Evolutionary conservation across 2,113 vertebrate genomes (phyloP).

Genomic region (Mus musculus): DNA sequence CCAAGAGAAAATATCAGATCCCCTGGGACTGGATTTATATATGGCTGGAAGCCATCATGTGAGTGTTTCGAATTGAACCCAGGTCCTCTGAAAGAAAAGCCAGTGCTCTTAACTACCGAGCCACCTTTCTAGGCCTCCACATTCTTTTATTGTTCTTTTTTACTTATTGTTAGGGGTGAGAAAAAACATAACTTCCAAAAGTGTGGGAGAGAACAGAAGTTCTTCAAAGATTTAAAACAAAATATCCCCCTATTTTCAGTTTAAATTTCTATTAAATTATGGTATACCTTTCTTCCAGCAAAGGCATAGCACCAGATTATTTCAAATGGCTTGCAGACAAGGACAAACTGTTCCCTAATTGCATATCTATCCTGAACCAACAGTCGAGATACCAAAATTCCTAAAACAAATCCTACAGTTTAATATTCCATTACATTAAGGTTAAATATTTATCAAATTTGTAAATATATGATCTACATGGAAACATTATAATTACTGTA

Average conservation of each 20-base stretch:
- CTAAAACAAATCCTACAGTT: background rate
- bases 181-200: background rate
- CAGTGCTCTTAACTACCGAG: background rate
- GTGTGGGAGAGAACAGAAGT: background rate
- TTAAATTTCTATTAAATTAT: background rate
- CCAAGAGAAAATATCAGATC: background rate
- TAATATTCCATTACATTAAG: constrained; percentile 39
- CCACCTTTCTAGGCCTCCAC: background rate
- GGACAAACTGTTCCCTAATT: constrained; percentile 22
- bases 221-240: background rate
- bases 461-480: background rate
- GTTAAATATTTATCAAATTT: background rate
- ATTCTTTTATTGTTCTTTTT: background rate
- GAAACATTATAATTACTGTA: background rate
- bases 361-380: constrained; percentile 19
- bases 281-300: background rate
- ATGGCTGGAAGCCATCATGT: background rate
- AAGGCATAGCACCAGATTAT: background rate
- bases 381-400: background rate
- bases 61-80: background rate
- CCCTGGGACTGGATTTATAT: background rate
- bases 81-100: background rate
- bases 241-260: background rate
- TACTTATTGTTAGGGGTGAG: background rate
- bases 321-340: background rate